phyloP scores from a whole-genome alignment of 2,888 invertebrate species.

The Lasiommata megera region DNA sequence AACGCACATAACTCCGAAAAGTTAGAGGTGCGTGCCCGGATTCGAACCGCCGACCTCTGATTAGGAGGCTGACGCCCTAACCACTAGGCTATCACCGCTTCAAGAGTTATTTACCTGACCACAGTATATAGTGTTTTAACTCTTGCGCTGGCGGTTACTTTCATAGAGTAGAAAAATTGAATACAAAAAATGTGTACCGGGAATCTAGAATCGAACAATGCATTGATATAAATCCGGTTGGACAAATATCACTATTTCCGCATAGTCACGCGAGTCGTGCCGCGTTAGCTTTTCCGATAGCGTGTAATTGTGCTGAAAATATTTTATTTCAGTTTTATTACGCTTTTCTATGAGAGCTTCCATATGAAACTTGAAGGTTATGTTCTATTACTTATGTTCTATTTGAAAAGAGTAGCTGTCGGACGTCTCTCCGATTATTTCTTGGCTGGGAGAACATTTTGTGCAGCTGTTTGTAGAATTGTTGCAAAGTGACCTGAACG shows the following conservation, averaged over 20 bases:
- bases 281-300: constrained; percentile 11
- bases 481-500: no score
- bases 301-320: constrained; percentile 12
- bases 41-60: no score
- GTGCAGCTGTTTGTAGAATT: background rate
- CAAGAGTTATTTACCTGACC: no score
- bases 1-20: no score
- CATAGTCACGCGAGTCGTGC: constrained; percentile 7
- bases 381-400: no score
- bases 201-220: background rate
- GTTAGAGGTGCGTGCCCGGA: no score
- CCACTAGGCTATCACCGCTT: no score
- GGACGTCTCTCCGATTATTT: background rate
- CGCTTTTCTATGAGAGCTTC: background rate
- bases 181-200: background rate
- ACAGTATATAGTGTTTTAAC: no score
- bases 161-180: no score
- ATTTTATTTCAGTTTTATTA: constrained; percentile 7
- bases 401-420: background rate
- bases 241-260: constrained; percentile 7
- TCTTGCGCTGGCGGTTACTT: no score
- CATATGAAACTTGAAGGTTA: background rate
- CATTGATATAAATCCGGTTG: constrained; percentile 11
- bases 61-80: no score
- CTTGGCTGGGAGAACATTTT: background rate